These are phyloP conservation scores for Dipodomys ordii DNA, from an alignment of 2,113 vertebrate species.

Conservation along the genomic window DNA sequence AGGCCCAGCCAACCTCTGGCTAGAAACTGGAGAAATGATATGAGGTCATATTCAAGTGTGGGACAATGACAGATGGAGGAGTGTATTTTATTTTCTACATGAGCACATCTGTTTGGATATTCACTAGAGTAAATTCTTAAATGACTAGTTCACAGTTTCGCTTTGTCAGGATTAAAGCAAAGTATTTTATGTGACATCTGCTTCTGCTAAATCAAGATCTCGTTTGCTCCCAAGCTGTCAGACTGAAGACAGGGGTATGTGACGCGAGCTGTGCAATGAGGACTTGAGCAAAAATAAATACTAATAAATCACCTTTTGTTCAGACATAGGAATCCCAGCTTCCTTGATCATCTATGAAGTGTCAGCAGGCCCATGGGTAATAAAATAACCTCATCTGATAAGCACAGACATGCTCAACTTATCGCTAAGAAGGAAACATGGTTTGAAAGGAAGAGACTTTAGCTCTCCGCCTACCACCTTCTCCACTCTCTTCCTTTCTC, in stretches of 20 bases:
- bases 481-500: too few relatives aligned
- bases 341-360: not conserved
- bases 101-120: constrained; percentile 32
- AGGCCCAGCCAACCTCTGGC: not conserved
- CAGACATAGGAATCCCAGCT: not conserved
- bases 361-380: not conserved
- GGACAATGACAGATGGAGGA: not conserved
- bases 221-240: constrained; percentile 19
- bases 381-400: not conserved
- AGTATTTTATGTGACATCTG: constrained; percentile 62
- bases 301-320: not conserved
- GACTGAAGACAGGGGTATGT: not conserved
- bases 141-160: constrained; percentile 64
- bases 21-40: not conserved
- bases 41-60: not conserved
- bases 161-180: constrained; percentile 53
- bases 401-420: not conserved
- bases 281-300: not conserved
- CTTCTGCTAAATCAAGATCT: constrained; percentile 40
- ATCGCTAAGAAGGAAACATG: not conserved
- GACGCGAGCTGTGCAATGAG: not conserved
- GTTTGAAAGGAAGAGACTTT: not conserved
- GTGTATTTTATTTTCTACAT: not conserved
- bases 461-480: not conserved
- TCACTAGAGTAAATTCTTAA: constrained; percentile 64